Conservation (phyloP, 92 coral and sea anemone genomes). For the Umimayanthus kanabou region DNA sequence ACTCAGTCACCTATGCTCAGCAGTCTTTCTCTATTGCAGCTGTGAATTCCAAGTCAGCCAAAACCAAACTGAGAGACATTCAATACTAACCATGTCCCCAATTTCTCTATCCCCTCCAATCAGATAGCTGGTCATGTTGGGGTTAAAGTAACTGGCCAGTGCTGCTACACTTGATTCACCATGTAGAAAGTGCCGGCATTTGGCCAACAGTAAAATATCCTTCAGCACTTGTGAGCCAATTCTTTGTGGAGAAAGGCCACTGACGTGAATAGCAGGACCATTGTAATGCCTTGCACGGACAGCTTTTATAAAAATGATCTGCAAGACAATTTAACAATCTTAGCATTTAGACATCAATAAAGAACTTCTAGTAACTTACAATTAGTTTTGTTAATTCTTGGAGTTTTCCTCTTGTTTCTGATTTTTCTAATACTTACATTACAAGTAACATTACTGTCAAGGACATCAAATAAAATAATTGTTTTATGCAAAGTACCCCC, state of each 20-base stretch:
- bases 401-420: no score
- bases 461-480: no score
- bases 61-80: no score
- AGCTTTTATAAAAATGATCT: conserved; percentile 26
- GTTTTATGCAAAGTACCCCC: no score
- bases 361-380: not conserved
- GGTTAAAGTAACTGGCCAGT: conserved; percentile 53
- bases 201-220: conserved; percentile 51
- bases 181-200: conserved; percentile 51
- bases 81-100: not conserved
- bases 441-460: no score
- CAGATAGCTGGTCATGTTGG: conserved; percentile 49
- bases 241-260: conserved; percentile 24
- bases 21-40: no score
- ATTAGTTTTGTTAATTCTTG: no score
- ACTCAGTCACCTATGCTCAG: no score
- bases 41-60: no score
- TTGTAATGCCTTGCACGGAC: conserved; percentile 15
- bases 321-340: not conserved
- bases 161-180: conserved; percentile 63
- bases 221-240: conserved; percentile 53
- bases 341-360: not conserved
- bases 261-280: conserved; percentile 18
- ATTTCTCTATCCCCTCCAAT: conserved; percentile 8
- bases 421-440: no score